These are phyloP conservation scores for Schlechtendalia chinensis DNA, from an alignment of 1,140 invertebrate genomes.

Conservation along the genomic window DNA sequence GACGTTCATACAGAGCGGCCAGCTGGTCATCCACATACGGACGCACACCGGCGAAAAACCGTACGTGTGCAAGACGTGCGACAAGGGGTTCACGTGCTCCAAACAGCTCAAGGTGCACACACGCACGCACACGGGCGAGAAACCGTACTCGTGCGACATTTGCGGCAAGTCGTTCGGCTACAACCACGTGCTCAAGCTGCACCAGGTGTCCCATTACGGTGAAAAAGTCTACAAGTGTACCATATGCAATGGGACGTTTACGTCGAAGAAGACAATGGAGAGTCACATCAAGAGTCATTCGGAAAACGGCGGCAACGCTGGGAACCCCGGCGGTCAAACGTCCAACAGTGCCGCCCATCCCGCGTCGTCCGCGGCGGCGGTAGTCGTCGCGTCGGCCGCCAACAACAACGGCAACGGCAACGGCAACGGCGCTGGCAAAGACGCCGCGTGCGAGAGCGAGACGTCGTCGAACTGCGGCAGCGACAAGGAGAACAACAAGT, in stretches of 20 bases:
- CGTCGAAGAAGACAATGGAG: constrained; percentile 85
- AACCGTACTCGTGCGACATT: constrained; percentile 71
- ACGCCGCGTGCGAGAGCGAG: background rate
- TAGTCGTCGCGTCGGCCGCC: background rate
- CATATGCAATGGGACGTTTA: constrained; percentile 83
- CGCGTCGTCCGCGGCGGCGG: background rate
- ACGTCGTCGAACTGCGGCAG: constrained; percentile 55
- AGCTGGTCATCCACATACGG: constrained; percentile 78
- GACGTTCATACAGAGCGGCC: constrained; percentile 86
- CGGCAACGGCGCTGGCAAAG: constrained; percentile 51
- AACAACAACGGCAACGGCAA: constrained; percentile 58
- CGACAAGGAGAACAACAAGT: constrained; percentile 59
- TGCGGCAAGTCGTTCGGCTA: constrained; percentile 84
- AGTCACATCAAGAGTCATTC: constrained; percentile 86
- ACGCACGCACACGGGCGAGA: constrained; percentile 79
- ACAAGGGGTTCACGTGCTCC: constrained; percentile 85
- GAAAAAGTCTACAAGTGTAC: constrained; percentile 90
- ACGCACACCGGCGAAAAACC: constrained; percentile 90
- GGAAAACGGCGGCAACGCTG: constrained; percentile 58
- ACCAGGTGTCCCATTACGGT: constrained; percentile 86
- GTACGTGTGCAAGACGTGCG: constrained; percentile 81
- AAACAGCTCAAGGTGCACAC: constrained; percentile 86
- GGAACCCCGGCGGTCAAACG: background rate
- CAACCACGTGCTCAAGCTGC: constrained; percentile 83
- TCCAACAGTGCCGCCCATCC: too few relatives aligned